phyloP scores from a whole-genome alignment of 1,140 invertebrate species.

The Acyrthosiphon pisum region DNA sequence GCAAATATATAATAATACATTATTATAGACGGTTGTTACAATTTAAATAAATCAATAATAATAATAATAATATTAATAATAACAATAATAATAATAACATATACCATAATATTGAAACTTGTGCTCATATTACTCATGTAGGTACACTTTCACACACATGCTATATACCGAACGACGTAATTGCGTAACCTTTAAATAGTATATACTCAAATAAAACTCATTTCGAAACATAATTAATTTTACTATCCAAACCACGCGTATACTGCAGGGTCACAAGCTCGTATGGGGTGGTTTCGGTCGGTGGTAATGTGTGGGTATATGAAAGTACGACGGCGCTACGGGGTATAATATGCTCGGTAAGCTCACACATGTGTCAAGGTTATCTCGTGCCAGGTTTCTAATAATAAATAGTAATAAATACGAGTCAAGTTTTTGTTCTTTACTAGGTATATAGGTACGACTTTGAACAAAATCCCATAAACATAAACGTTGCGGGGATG shows the following conservation, averaged over 20 bases:
- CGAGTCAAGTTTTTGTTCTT: not conserved
- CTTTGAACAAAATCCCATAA: not conserved
- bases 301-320: not conserved
- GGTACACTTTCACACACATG: not conserved
- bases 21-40: too few species aligned
- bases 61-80: too few species aligned
- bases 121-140: too few species aligned
- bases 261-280: not conserved
- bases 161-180: not conserved
- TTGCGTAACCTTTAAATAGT: not conserved
- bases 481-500: not conserved
- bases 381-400: not conserved
- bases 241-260: too few species aligned
- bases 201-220: not conserved
- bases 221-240: constrained; percentile 14
- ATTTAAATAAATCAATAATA: too few species aligned
- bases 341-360: not conserved
- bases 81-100: not conserved
- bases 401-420: constrained; percentile 6
- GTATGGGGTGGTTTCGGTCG: not conserved
- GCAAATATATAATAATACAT: too few species aligned
- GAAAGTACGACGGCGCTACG: not conserved
- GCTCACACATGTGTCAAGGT: not conserved
- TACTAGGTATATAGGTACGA: not conserved
- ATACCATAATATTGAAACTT: too few species aligned